Conservation (phyloP, 2,797 vertebrate genomes). For the Melanogrammus aeglefinus region DNA sequence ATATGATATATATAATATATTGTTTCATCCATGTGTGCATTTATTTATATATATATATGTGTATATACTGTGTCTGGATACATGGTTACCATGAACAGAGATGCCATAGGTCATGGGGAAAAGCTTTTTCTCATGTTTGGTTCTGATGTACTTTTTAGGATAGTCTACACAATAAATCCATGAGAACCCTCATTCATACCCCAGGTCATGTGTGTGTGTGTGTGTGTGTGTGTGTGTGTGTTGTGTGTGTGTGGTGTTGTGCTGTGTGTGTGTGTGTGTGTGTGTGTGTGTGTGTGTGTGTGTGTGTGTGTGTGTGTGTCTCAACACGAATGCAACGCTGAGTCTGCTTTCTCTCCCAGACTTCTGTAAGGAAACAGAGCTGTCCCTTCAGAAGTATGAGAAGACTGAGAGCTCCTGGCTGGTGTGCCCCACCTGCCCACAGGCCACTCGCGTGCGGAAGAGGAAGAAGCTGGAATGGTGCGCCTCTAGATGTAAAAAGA, state of each 20-base stretch:
- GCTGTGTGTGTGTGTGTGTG: not conserved
- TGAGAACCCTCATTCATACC: too few species aligned
- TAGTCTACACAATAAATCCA: not conserved
- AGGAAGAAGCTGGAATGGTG: constrained; percentile 84
- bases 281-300: not conserved
- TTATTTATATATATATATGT: not conserved
- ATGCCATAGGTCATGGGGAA: not conserved
- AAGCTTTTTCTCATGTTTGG: not conserved
- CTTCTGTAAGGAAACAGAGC: constrained; percentile 65
- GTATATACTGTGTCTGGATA: not conserved
- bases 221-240: not conserved
- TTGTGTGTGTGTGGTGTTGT: too few species aligned
- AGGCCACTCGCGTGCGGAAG: constrained; percentile 77
- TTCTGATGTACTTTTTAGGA: not conserved
- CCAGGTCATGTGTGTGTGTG: not conserved
- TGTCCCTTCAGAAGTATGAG: constrained; percentile 86
- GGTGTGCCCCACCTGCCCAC: constrained; percentile 78
- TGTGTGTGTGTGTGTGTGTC: not conserved
- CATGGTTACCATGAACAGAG: not conserved
- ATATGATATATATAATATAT: not conserved
- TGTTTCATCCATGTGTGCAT: too few species aligned
- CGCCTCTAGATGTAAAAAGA: constrained; percentile 87
- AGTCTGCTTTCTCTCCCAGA: constrained; percentile 53
- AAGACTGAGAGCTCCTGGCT: constrained; percentile 83
- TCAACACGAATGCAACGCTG: not conserved